Evolutionary conservation across 1,140 invertebrate genomes (phyloP).

Genomic region (Druon quercuslanigerum): DNA sequence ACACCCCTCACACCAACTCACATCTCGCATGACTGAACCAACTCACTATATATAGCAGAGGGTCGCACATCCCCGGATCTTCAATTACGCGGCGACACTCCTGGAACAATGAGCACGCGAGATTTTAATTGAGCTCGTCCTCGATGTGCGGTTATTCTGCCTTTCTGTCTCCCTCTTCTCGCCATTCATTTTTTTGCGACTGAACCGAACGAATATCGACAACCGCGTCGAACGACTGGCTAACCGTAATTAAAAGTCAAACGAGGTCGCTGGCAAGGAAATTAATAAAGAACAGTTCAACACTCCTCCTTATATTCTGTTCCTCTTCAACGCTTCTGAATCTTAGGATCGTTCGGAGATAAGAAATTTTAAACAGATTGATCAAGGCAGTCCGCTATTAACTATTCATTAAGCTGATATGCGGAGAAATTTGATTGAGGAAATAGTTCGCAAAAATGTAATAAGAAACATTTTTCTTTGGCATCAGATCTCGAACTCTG

Average conservation of each 20-base stretch:
- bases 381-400: too few species aligned
- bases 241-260: conserved; percentile 39
- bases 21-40: conserved; percentile 11
- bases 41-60: background rate
- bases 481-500: too few species aligned
- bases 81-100: conserved; percentile 56
- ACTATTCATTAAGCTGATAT: too few species aligned
- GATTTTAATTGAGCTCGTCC: conserved; percentile 60
- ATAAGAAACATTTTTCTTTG: too few species aligned
- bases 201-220: background rate
- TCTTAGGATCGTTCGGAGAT: too few species aligned
- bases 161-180: conserved; percentile 15
- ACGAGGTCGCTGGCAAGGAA: conserved; percentile 8
- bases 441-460: too few species aligned
- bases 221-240: background rate
- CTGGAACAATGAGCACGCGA: conserved; percentile 55
- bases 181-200: background rate
- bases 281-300: background rate
- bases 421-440: too few species aligned
- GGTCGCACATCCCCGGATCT: conserved; percentile 38
- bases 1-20: background rate
- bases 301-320: background rate
- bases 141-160: too few species aligned
- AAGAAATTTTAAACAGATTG: too few species aligned
- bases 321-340: background rate